Evolutionary conservation across 2,797 vertebrate genomes (phyloP).

Genomic region (Anguilla pacifica): DNA sequence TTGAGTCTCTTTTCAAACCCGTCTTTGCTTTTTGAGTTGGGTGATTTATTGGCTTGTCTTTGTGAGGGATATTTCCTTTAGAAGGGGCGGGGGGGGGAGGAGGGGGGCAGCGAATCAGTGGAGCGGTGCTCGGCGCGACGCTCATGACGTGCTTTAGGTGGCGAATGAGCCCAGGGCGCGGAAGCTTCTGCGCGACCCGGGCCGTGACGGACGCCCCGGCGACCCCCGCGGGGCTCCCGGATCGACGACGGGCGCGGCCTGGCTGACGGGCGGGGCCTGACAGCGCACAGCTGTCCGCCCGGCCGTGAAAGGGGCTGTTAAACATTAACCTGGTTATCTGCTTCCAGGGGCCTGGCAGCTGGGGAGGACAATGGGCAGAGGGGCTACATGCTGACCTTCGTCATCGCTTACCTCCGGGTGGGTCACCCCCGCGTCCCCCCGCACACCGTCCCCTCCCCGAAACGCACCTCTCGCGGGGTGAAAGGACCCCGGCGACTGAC

Average conservation of each 20-base stretch:
- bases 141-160: conserved; percentile 73
- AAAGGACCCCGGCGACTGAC: conserved; percentile 25
- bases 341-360: conserved; percentile 93
- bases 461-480: background rate
- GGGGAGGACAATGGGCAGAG: conserved; percentile 99
- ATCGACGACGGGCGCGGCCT: conserved; percentile 62
- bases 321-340: conserved; percentile 75
- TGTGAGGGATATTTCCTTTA: conserved; percentile 53
- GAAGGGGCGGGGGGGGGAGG: conserved; percentile 10
- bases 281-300: conserved; percentile 59
- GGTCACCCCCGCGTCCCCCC: conserved; percentile 62
- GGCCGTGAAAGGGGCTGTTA: conserved; percentile 64
- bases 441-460: conserved; percentile 33
- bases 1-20: background rate
- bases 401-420: conserved; percentile 98
- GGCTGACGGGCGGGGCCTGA: conserved; percentile 39
- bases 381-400: conserved; percentile 98
- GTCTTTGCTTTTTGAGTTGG: conserved; percentile 26
- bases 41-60: conserved; percentile 64
- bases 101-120: conserved; percentile 62
- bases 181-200: conserved; percentile 34
- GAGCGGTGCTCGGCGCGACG: conserved; percentile 71
- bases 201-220: conserved; percentile 73
- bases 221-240: conserved; percentile 59
- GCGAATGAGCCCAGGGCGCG: conserved; percentile 74